A percentile compares a stretch with the other conserved stretches of the same genome.
Conservation (phyloP, 2,888 invertebrate species). For the Lasioglossum vierecki region DNA sequence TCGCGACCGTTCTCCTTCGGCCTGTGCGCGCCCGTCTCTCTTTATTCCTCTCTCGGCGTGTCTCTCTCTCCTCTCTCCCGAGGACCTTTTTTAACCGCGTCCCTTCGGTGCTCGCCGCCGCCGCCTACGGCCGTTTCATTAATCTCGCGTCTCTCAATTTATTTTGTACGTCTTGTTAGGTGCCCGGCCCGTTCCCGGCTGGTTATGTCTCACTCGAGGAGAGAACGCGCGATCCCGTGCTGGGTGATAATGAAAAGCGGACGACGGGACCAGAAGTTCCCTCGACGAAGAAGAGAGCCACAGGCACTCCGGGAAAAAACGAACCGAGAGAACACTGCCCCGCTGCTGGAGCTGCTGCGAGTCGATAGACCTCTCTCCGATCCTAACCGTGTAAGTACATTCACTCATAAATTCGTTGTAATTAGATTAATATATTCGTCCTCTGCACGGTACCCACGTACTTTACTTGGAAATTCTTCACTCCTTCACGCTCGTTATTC, state of each 20-base stretch:
- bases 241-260: constrained; percentile 69
- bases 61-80: constrained; percentile 25
- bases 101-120: constrained; percentile 78
- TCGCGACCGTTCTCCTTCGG: constrained; percentile 45
- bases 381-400: not conserved
- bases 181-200: constrained; percentile 72
- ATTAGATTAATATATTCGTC: not conserved
- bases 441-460: not conserved
- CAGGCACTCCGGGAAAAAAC: not conserved
- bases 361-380: not conserved
- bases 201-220: constrained; percentile 76
- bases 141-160: constrained; percentile 83
- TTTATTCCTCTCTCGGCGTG: constrained; percentile 22
- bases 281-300: constrained; percentile 16
- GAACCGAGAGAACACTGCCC: not conserved
- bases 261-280: constrained; percentile 45
- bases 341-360: not conserved
- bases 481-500: not conserved
- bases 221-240: constrained; percentile 66
- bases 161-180: constrained; percentile 82
- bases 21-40: constrained; percentile 43
- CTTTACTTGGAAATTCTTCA: not conserved
- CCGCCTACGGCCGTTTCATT: constrained; percentile 82
- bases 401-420: constrained; percentile 30
- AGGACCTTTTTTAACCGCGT: constrained; percentile 61